These are phyloP conservation scores for Iguana delicatissima DNA, from an alignment of 2,797 vertebrate genomes.

Conservation along the genomic window DNA sequence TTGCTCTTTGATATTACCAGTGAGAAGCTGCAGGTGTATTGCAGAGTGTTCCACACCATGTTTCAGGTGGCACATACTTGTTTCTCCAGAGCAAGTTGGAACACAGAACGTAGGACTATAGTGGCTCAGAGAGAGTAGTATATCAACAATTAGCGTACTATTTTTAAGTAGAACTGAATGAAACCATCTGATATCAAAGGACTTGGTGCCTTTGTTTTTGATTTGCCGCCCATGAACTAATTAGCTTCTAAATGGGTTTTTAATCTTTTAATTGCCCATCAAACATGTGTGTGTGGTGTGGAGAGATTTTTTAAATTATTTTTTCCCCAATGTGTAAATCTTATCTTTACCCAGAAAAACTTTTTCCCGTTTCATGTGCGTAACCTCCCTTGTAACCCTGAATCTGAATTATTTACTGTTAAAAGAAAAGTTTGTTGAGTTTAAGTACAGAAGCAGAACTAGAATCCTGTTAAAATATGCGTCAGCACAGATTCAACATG, in stretches of 20 bases:
- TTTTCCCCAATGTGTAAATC: conserved; percentile 9
- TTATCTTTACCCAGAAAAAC: not conserved
- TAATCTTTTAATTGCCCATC: conserved; percentile 20
- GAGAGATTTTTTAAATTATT: not conserved
- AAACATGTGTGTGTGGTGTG: not conserved
- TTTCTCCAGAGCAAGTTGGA: not conserved
- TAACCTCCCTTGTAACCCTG: not conserved
- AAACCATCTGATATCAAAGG: not conserved
- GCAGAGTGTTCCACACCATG: not conserved
- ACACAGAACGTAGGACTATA: not conserved
- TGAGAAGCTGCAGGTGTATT: not conserved
- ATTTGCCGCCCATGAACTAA: conserved; percentile 8
- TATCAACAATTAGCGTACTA: not conserved
- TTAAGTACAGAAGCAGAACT: conserved; percentile 23
- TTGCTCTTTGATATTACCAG: not conserved
- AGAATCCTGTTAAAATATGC: conserved; percentile 41
- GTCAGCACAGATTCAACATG: not conserved
- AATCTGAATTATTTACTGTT: conserved; percentile 44
- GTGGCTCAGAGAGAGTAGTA: not conserved
- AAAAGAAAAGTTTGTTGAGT: conserved; percentile 8
- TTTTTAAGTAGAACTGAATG: not conserved
- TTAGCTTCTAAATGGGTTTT: conserved; percentile 21
- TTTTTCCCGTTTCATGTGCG: not conserved
- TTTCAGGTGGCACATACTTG: not conserved
- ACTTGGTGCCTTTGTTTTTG: not conserved